Base-by-base conservation (phyloP, 2,888 invertebrate genomes). In the Nasonia oneida region DNA sequence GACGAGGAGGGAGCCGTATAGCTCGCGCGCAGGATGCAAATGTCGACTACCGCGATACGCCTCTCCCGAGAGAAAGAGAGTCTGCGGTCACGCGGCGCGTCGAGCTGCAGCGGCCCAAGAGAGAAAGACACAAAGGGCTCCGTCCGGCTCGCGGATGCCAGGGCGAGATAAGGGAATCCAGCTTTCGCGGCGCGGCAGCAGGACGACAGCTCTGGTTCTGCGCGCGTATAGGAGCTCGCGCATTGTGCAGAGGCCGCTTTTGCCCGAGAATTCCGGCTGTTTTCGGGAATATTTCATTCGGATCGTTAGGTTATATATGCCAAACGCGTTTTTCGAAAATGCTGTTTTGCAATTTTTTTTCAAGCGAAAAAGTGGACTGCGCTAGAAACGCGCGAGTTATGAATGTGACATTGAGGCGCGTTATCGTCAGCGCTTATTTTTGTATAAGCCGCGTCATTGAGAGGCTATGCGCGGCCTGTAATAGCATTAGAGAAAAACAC, bases 31-130 rank as follows among this genome's bases (percentile, higher is more conserved):
- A 76, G 50, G 83, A 86, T 86, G 86, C 83, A 86, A 86, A 86
- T 86, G 78, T 47, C 78, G 77, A 81, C 81, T 86, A 86, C 83
- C 83, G 70, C 74, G 83, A 82, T 86, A 86, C 85, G 75, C 82
- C 33, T 23, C 37, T 61, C 33, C 39, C 14, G 29, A 23, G 57
- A n/a, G 53, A 75, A 29, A 29, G 10, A 47, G 47, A 47, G 53
- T 42, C 29, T 33, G 77, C 50, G 76, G 57, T 70, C 64, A 47
- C 74, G 81, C 74, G 74, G 18, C 15, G 8, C 47, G 39, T 18
- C 29, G 18, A 57, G 61, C 10, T 14, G 67, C n/a, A 37, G 47
- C 42, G 37, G 50, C 15, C 33, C 5, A 14, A 57, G 47, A 37
- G 73, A 15, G 73, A n/a, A 50, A 50, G 82, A 81, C 76, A 83